phyloP scores from a whole-genome alignment of 1,140 invertebrate genomes.

The Formica selysi region DNA sequence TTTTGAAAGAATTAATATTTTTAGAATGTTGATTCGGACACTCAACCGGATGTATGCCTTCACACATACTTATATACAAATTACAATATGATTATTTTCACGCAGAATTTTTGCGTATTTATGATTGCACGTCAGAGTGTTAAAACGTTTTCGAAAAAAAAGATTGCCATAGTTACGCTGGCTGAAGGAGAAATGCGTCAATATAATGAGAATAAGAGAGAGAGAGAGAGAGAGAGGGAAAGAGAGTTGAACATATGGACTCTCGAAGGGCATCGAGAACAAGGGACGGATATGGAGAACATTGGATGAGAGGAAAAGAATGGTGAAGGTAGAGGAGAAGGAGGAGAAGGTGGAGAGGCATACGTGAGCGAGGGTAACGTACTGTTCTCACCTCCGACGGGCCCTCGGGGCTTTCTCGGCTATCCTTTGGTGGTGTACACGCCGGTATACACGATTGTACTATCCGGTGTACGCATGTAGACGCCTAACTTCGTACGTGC shows the following conservation, averaged over 20 bases:
- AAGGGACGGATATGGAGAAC: conserved; percentile 60
- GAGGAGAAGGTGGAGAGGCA: conserved; percentile 50
- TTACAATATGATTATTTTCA: conserved; percentile 1
- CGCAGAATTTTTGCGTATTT: neutral
- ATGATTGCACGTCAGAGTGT: neutral
- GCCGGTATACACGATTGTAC: conserved; percentile 27
- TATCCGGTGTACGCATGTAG: conserved; percentile 28
- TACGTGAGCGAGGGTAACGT: conserved; percentile 77
- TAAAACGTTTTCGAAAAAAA: conserved; percentile 45
- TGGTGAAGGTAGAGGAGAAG: conserved; percentile 36
- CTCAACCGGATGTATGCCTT: too few relatives aligned
- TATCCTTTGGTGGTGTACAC: conserved; percentile 66
- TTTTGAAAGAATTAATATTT: neutral
- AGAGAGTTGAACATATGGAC: conserved; percentile 9
- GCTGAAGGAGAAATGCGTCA: conserved; percentile 67
- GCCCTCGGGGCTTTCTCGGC: conserved; percentile 76
- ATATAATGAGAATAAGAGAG: conserved; percentile 73
- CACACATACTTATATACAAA: neutral
- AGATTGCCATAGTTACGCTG: conserved; percentile 32
- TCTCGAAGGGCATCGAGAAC: conserved; percentile 42
- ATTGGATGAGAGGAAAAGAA: conserved; percentile 67
- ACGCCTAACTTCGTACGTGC: conserved; percentile 33
- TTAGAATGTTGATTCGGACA: neutral
- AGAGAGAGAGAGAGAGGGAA: conserved; percentile 44
- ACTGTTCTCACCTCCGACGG: conserved; percentile 81